Percentiles rank a stretch among this genome's conserved stretches.
Conservation (phyloP, 92 coral and sea anemone species). For the Ricordea florida region DNA sequence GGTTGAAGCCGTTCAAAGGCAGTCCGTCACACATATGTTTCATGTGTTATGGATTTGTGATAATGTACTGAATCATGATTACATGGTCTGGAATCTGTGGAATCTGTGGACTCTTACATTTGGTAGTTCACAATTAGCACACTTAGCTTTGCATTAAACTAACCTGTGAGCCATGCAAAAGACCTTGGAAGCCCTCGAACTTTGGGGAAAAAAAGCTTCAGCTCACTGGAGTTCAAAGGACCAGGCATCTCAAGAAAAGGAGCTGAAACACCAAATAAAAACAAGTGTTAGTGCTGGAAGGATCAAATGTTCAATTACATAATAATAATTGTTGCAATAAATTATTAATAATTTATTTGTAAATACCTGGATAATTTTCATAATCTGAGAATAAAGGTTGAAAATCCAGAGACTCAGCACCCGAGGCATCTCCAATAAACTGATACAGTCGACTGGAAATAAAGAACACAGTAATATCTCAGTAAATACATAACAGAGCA, state of each 20-base stretch:
- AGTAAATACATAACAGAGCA: background rate
- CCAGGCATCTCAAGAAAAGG: slow-evolving; percentile 96
- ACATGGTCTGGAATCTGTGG: too few relatives aligned
- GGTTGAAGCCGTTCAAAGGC: too few relatives aligned
- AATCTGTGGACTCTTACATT: too few relatives aligned
- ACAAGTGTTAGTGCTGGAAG: background rate
- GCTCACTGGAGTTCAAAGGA: slow-evolving; percentile 66
- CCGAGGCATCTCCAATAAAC: slow-evolving; percentile 85
- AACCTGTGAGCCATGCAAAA: slow-evolving; percentile 99
- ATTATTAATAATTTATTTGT: background rate
- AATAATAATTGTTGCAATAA: background rate
- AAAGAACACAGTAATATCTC: background rate
- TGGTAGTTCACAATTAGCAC: too few relatives aligned
- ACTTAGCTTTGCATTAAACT: background rate
- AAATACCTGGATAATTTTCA: slow-evolving; percentile 83
- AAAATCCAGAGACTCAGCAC: slow-evolving; percentile 80
- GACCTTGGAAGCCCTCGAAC: slow-evolving; percentile 89
- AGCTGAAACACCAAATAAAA: slow-evolving; percentile 46
- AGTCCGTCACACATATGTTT: background rate
- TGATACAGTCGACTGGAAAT: slow-evolving; percentile 87
- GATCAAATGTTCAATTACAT: background rate
- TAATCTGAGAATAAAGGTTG: slow-evolving; percentile 83
- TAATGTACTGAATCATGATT: too few relatives aligned
- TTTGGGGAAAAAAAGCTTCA: slow-evolving; percentile 85
- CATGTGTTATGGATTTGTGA: too few relatives aligned